Evolutionary conservation across 2,113 vertebrate genomes (phyloP), one percentile per base, ranked within the genome.

Genomic region (Oryzias celebensis): DNA sequence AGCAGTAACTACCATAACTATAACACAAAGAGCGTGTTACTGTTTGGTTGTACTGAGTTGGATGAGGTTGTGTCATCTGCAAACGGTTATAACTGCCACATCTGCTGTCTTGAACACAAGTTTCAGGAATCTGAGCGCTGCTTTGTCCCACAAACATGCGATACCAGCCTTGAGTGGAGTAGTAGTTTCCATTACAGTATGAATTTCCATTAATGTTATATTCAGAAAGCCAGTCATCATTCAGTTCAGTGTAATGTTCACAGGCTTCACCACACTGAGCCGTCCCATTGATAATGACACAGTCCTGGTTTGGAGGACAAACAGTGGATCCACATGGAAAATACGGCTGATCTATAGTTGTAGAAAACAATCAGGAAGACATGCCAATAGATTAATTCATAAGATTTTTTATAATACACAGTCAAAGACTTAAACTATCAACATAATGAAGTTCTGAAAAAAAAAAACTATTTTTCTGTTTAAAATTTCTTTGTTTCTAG

Each of bases 151-250:
- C 58, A 36, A 79, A 59, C 14, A 89, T 7, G 1, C 80, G 83
- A 65, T 86, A 89, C 84, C 84, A 90, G 46, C 83, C 87, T 7
- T 68, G 2, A 36, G 36, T 17, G 65, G 71, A 84, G 17, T 62
- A 23, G 14, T 45, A 3, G 28, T 31, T 0, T 4, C 0, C 0
- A 41, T 89, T 84, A 78, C 84, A 85, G 12, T 20, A 58, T 2
- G 1, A 0, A 5, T 0, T 4, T 4, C 1, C 0, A 23, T 10
- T 5, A 1, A 5, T 68, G 44, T 74, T 48, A 45, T 78, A 60
- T 14, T 54, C 55, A 42, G 80, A 62, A 8, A 85, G 83, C 86
- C 86, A 88, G 1, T 68, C 16, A 14, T 90, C 76, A 31, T 79
- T 12, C 51, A 90, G 43, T 14, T 23, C 20, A 5, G 69, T 28